phyloP scores from a whole-genome alignment of 2,888 invertebrate genomes.

The Gandaritis pyraliata region DNA sequence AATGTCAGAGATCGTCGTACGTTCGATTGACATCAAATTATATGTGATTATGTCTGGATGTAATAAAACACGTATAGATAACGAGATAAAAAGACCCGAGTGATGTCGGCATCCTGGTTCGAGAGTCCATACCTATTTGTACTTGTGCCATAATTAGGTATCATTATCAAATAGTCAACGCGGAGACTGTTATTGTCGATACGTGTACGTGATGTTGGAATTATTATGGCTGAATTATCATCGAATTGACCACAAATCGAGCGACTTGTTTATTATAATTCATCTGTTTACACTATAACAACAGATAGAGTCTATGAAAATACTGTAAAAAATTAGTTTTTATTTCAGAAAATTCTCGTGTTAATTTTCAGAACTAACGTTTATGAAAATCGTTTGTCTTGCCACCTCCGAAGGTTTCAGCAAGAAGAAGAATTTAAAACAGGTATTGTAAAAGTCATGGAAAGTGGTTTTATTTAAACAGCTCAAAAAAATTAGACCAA shows the following conservation, averaged over 20 bases:
- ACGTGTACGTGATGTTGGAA: constrained; percentile 28
- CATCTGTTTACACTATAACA: neutral
- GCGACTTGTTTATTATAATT: neutral
- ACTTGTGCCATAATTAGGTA: constrained; percentile 26
- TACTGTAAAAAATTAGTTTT: too few species aligned
- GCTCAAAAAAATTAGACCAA: too few species aligned
- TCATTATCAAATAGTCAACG: constrained; percentile 33
- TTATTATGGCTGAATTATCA: constrained; percentile 20
- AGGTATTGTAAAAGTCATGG: neutral
- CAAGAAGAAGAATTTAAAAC: too few species aligned
- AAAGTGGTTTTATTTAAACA: neutral
- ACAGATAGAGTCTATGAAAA: neutral
- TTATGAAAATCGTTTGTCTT: too few species aligned
- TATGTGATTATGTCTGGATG: constrained; percentile 59
- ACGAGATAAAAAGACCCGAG: constrained; percentile 47
- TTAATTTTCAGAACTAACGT: too few species aligned
- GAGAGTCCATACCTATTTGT: constrained; percentile 43
- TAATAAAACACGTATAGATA: constrained; percentile 53
- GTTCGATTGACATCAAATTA: constrained; percentile 77
- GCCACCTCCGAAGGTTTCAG: too few species aligned
- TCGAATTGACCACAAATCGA: constrained; percentile 1
- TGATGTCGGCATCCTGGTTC: constrained; percentile 54
- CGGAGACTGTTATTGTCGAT: constrained; percentile 27
- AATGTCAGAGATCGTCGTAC: constrained; percentile 76
- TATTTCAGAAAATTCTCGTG: too few species aligned